Percentiles rank a stretch among this genome's conserved stretches.
These are phyloP conservation scores for Arctia plantaginis DNA, from an alignment of 2,888 invertebrate genomes.

Conservation along the genomic window DNA sequence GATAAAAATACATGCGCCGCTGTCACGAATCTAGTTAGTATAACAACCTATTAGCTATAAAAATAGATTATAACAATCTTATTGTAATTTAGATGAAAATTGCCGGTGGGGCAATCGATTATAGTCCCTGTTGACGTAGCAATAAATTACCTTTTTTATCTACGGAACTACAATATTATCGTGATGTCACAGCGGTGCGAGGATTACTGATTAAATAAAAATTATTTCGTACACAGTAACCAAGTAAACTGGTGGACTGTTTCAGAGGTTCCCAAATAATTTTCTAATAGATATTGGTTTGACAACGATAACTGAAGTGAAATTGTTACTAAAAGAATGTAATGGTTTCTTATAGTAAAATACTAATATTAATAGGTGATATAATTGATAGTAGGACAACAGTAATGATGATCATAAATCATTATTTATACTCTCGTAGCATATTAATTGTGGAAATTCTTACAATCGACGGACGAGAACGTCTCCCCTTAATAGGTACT, in stretches of 20 bases:
- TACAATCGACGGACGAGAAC: no score
- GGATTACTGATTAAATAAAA: not conserved
- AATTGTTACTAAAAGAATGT: not conserved
- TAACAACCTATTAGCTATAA: not conserved
- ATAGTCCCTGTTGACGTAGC: slow-evolving; percentile 23
- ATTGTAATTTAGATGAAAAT: slow-evolving; percentile 28
- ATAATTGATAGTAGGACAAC: no score
- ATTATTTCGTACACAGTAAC: not conserved
- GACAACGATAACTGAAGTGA: not conserved
- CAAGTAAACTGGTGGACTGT: not conserved
- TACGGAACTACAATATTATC: slow-evolving; percentile 20
- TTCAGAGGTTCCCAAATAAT: not conserved
- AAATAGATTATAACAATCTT: slow-evolving; percentile 5
- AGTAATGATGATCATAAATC: no score
- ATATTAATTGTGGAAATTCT: no score
- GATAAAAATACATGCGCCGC: not conserved
- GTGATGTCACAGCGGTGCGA: slow-evolving; percentile 26
- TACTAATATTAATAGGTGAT: no score
- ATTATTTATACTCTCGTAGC: no score
- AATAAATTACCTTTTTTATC: slow-evolving; percentile 43
- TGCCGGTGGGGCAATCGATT: slow-evolving; percentile 31
- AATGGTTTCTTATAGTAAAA: not conserved
- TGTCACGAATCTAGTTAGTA: not conserved
- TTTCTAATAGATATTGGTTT: not conserved
- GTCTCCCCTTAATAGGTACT: no score